Percentiles rank a stretch among this genome's conserved stretches.
Evolutionary conservation across 2,888 invertebrate species (phyloP).

Genomic region (Brenthis hecate): DNA sequence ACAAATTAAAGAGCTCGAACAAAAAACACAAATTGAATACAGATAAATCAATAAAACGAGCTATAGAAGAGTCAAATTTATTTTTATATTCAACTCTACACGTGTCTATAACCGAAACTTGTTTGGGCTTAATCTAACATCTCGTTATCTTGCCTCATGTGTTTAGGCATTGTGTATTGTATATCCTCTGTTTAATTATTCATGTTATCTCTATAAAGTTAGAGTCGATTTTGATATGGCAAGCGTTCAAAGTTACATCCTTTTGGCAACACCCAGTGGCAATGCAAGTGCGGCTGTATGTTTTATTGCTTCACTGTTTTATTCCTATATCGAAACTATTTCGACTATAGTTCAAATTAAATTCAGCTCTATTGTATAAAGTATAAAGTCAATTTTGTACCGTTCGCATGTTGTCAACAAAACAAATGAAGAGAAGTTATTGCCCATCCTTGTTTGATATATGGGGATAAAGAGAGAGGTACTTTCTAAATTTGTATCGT

Average conservation of each 20-base stretch:
- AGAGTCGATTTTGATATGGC: constrained; percentile 8
- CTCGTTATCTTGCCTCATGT: constrained; percentile 45
- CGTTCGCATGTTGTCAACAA: constrained; percentile 13
- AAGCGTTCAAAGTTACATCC: neutral
- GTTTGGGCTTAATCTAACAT: constrained; percentile 55
- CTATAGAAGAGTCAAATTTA: constrained; percentile 32
- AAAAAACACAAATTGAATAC: constrained; percentile 15
- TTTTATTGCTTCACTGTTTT: constrained; percentile 46
- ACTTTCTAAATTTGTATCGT: constrained; percentile 34
- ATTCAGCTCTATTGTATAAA: neutral
- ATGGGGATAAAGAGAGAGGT: constrained; percentile 29
- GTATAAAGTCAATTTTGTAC: neutral
- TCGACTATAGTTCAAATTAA: constrained; percentile 6
- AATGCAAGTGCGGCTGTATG: constrained; percentile 46
- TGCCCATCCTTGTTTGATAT: constrained; percentile 28
- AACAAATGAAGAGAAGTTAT: constrained; percentile 29
- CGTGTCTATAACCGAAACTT: constrained; percentile 50
- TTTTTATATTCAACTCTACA: constrained; percentile 43
- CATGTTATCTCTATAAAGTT: neutral
- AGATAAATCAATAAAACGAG: constrained; percentile 33
- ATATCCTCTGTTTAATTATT: neutral
- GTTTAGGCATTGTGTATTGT: constrained; percentile 3
- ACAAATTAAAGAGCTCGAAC: constrained; percentile 1
- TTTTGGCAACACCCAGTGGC: constrained; percentile 9
- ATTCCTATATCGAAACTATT: constrained; percentile 36